Evolutionary conservation across 2,888 invertebrate genomes (phyloP).

Genomic region (Ennomos fuscantarius): DNA sequence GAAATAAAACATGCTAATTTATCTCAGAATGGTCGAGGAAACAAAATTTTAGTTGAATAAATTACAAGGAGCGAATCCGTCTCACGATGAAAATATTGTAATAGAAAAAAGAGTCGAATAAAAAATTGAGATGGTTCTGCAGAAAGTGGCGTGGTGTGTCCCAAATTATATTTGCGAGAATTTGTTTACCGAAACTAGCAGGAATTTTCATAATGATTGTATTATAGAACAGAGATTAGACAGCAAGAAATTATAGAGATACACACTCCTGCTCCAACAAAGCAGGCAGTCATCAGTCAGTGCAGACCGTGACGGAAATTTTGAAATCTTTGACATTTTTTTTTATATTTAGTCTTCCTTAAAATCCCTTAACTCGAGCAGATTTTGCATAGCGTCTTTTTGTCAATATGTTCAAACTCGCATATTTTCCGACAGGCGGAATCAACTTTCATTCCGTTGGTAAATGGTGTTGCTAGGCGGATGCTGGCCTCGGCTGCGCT

Average conservation of each 20-base stretch:
- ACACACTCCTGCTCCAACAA: no score
- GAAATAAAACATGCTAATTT: constrained; percentile 65
- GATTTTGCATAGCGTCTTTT: no score
- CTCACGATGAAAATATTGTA: constrained; percentile 42
- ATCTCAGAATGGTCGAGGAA: constrained; percentile 54
- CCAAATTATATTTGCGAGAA: constrained; percentile 63
- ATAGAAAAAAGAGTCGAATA: constrained; percentile 42
- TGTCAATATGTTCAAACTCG: constrained; percentile 46
- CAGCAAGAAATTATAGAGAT: background rate
- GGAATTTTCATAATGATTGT: no score
- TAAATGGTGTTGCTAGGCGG: constrained; percentile 83
- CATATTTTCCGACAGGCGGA: constrained; percentile 65
- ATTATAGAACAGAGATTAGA: background rate
- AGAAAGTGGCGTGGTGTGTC: constrained; percentile 47
- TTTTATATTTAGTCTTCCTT: no score
- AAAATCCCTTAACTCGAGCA: no score
- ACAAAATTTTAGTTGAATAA: constrained; percentile 59
- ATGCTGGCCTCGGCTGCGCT: constrained; percentile 72
- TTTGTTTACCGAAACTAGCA: constrained; percentile 59
- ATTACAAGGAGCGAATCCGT: constrained; percentile 51
- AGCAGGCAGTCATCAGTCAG: no score
- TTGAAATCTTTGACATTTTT: no score
- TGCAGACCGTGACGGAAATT: no score
- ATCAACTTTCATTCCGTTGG: constrained; percentile 82
- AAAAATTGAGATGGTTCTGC: constrained; percentile 43